Base-by-base conservation (phyloP, 2,888 invertebrate genomes). In the Pristionchus exspectatus region DNA sequence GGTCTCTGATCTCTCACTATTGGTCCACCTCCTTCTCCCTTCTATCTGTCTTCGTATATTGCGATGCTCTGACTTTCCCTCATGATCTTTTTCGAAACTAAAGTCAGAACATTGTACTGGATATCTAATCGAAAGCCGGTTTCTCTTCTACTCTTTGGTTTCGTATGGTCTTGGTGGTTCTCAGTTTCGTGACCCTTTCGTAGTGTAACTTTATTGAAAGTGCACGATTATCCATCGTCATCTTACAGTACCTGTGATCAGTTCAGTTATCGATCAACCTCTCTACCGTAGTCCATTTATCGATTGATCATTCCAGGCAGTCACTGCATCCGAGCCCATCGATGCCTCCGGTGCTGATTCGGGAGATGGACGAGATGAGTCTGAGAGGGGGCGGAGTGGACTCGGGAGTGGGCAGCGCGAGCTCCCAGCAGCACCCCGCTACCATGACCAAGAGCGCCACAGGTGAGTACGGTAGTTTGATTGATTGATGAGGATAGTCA, bases 361-460 rank as follows among this genome's bases (percentile, higher is more conserved):
- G 92, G 90, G 83, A 87, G 89, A 93, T 93, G 92, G 92, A 90
- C 44, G 91, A 90, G 38, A 30, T 93, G 87, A 81, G 81, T 38
- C 38, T 88, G 81, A 30, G 81, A 56, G 81, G 14, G 44, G 59
- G 77, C 16, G 56, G 50, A 63, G 56, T 50, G 44, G 44, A 50
- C 44, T 50, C 24, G 27, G 59, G 30, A n/a, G 44, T 21, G 38
- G 44, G 44, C 30, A 50, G 27, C 50, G 44, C 44, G 12, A 84
- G 72, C 85, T 24, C n/a, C 86, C n/a, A n/a, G 50, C 54, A 38
- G 44, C 38, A 38, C 69, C 90, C 27, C 87, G 90, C 38, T 74
- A 88, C 93, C 90, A 94, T 95, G 95, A 93, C 93, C 24, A 94
- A 94, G 86, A 93, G 94, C 77, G 94, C 94, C 56, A 95, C 94